Evolutionary conservation across 2,888 invertebrate species (phyloP), one percentile per base, ranked within the genome.

Genomic region (Idaea straminata): DNA sequence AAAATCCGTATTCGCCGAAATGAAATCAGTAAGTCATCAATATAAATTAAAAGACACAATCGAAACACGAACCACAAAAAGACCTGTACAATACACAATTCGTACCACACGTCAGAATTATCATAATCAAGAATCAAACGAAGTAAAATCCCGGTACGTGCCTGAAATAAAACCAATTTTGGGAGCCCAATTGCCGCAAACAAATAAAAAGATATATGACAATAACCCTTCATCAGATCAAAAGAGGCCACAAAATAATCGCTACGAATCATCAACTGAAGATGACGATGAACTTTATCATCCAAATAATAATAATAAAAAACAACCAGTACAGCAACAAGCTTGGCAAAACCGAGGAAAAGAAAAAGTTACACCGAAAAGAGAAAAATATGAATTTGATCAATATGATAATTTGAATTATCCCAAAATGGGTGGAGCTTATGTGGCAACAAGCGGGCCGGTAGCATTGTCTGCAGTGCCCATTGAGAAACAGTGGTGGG

Each of bases 341-440:
- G 47, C 47, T 47, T 13, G 13, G 47, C 7, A 47, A 47, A 47
- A 47, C 47, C 2, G 47, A 5, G 47, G 62, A 16, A 58, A 6
- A 16, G 10, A 16, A 0, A 35, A 62, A 5, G 10, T 77, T 3
- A 80, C 77, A 0, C 77, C 75, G 0, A 68, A 64, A 10, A 77
- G 70, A 16, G 70, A 69, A 6, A 71, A 25, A 6, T 67, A 62
- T 0, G 81, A 80, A 25, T 80, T 81, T 35, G 81, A 84, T 61
- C 76, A 78, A 10, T 79, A 83, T 15, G 75, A 78, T 0, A 76
- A 77, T 47, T 72, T 61, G 0, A 73, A 76, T 6, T 74, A 77
- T 66, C 70, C 73, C 0, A 79, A 72, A 64, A 57, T 4, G 10
- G 34, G 69, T 0, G 34, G 69, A 0, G 69, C 75, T 0, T 69